Percentiles rank a stretch among this genome's conserved stretches.
Evolutionary conservation across 1,140 invertebrate genomes (phyloP).

Genomic region (Gyrodactylus salaris): DNA sequence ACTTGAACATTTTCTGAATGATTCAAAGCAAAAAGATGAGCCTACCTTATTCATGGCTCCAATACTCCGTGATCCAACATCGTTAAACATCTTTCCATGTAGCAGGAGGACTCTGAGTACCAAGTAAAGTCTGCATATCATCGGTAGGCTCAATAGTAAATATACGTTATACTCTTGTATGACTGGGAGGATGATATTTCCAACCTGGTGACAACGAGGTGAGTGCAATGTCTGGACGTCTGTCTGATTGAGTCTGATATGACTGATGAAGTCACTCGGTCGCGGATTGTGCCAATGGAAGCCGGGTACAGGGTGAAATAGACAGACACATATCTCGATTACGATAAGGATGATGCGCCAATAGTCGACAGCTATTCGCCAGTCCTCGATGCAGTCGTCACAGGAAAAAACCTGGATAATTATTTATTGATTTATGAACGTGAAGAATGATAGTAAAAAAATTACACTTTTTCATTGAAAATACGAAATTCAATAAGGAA

Average conservation of each 20-base stretch:
- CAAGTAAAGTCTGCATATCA: slow-evolving; percentile 92
- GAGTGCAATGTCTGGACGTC: neutral
- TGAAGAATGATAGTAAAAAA: neutral
- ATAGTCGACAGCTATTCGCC: slow-evolving; percentile 96
- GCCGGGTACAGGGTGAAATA: slow-evolving; percentile 41
- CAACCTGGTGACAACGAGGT: neutral
- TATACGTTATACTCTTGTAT: slow-evolving; percentile 16
- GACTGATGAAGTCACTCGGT: neutral
- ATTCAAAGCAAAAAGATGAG: slow-evolving; percentile 78
- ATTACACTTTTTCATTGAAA: neutral
- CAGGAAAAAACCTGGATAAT: slow-evolving; percentile 69
- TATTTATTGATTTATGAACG: no score
- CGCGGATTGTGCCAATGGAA: slow-evolving; percentile 32
- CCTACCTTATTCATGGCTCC: slow-evolving; percentile 95
- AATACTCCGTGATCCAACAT: slow-evolving; percentile 48
- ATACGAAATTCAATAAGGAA: no score
- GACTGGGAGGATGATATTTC: neutral
- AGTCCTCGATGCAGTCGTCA: slow-evolving; percentile 97
- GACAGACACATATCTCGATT: slow-evolving; percentile 65
- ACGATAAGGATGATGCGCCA: slow-evolving; percentile 61
- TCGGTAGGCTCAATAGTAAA: slow-evolving; percentile 73
- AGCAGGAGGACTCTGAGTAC: slow-evolving; percentile 95
- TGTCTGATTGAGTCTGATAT: no score
- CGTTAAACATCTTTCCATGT: slow-evolving; percentile 92
- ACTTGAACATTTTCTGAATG: no score